phyloP scores from a whole-genome alignment of 2,888 invertebrate species.

The Brenthis daphne region DNA sequence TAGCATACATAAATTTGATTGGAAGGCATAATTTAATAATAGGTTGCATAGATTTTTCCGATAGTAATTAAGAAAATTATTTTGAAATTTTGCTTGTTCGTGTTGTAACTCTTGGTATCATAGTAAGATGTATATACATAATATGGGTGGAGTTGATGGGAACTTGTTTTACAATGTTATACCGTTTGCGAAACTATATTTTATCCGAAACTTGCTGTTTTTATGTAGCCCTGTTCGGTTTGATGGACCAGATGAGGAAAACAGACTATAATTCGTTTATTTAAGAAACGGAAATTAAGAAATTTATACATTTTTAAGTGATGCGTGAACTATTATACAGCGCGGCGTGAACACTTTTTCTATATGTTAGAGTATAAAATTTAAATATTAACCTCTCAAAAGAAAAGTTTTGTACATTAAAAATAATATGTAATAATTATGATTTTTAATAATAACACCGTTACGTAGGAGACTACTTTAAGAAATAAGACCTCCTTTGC shows the following conservation, averaged over 20 bases:
- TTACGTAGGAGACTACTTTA: no score
- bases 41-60: slow-evolving; percentile 6
- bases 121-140: slow-evolving; percentile 23
- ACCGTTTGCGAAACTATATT: slow-evolving; percentile 29
- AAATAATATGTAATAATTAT: no score
- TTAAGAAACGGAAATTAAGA: no score
- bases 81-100: slow-evolving; percentile 8
- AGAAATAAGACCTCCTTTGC: no score
- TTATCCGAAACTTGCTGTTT: slow-evolving; percentile 8
- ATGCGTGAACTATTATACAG: no score
- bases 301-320: no score
- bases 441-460: no score
- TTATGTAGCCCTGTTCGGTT: not conserved
- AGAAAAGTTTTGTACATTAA: no score
- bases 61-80: slow-evolving; percentile 12
- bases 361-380: no score
- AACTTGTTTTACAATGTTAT: slow-evolving; percentile 33
- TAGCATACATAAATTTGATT: no score
- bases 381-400: no score
- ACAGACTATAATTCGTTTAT: slow-evolving; percentile 2
- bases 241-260: slow-evolving; percentile 9
- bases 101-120: slow-evolving; percentile 22
- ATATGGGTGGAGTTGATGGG: slow-evolving; percentile 28
- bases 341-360: no score
- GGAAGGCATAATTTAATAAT: not conserved